These are phyloP conservation scores for Aphis gossypii DNA, from an alignment of 1,140 invertebrate genomes.

Conservation along the genomic window DNA sequence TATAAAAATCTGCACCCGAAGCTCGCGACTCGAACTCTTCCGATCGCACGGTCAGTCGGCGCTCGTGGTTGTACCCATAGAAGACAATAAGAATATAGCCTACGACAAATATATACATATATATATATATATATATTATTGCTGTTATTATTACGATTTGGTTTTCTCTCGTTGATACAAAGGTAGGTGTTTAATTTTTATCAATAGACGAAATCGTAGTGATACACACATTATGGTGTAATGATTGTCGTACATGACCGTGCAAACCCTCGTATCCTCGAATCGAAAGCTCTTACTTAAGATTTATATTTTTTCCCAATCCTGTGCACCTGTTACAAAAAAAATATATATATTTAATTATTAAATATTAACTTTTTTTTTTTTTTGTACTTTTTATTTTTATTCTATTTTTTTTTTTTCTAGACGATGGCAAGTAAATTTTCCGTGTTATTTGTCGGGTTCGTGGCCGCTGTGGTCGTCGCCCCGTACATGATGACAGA, in stretches of 20 bases:
- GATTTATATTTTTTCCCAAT: not conserved
- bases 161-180: not conserved
- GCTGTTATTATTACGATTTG: not conserved
- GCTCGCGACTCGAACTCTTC: slow-evolving; percentile 11
- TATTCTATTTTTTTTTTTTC: not conserved
- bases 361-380: not conserved
- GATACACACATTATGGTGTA: not conserved
- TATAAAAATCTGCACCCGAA: slow-evolving; percentile 41
- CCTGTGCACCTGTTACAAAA: not conserved
- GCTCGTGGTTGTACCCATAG: not conserved
- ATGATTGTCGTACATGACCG: no score
- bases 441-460: slow-evolving; percentile 14
- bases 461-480: not conserved
- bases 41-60: slow-evolving; percentile 28
- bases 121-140: not conserved
- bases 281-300: not conserved
- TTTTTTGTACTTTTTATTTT: no score
- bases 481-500: slow-evolving; percentile 53
- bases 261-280: not conserved
- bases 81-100: not conserved
- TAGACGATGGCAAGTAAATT: slow-evolving; percentile 47
- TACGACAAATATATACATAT: not conserved
- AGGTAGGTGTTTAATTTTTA: not conserved
- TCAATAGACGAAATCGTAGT: no score
- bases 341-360: not conserved